Conservation (phyloP, 2,113 vertebrate species). For the Garra rufa region DNA sequence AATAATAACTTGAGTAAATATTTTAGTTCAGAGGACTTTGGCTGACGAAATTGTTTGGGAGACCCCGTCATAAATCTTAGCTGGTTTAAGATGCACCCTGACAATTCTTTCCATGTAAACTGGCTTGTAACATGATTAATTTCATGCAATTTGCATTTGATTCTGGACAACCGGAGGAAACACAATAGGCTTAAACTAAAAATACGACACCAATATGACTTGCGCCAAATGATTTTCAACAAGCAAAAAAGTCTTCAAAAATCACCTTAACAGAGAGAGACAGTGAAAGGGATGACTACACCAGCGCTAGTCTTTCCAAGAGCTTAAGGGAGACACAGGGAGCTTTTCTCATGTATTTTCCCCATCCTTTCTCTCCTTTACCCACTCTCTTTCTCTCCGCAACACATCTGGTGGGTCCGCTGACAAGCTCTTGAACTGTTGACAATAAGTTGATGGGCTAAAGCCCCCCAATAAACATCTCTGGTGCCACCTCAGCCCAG, state of each 20-base stretch:
- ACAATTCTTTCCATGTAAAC: neutral
- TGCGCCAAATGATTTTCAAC: neutral
- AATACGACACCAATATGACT: neutral
- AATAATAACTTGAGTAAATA: too few relatives aligned
- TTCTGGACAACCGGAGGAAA: neutral
- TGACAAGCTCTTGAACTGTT: constrained; percentile 80
- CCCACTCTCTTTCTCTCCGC: constrained; percentile 53
- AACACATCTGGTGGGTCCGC: constrained; percentile 65
- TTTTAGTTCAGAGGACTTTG: neutral
- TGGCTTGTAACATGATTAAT: too few relatives aligned
- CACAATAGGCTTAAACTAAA: neutral
- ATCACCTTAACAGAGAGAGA: neutral
- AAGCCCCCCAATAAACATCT: constrained; percentile 80
- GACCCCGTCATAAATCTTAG: neutral
- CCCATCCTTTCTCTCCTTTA: constrained; percentile 13
- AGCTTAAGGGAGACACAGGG: constrained; percentile 14
- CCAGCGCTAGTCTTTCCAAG: neutral
- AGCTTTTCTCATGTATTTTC: constrained; percentile 51
- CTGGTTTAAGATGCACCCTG: neutral
- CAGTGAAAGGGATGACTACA: neutral
- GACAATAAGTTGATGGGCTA: constrained; percentile 81
- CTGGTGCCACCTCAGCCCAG: constrained; percentile 79
- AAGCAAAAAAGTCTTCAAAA: neutral
- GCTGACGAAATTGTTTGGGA: neutral
- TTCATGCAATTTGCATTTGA: neutral